A percentile compares a stretch with the other conserved stretches of the same genome.
Evolutionary conservation across 2,888 invertebrate genomes (phyloP).

Genomic region (Caenorhabditis sp.): DNA sequence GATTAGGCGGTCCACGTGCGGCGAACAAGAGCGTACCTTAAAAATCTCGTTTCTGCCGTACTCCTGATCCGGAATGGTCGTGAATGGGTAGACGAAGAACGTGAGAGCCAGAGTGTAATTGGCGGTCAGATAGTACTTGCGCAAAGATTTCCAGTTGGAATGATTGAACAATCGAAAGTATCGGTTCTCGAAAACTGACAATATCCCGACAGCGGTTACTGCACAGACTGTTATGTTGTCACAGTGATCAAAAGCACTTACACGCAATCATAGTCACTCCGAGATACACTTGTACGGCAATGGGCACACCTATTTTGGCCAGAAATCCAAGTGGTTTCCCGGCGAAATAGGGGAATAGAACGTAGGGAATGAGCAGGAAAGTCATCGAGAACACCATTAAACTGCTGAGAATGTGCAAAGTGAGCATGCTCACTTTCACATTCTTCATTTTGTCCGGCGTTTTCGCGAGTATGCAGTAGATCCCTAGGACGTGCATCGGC

Average conservation of each 20-base stretch:
- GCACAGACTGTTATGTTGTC: too few relatives aligned
- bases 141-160: not conserved
- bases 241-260: too few relatives aligned
- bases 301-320: not conserved
- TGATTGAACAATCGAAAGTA: slow-evolving; percentile 5
- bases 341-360: slow-evolving; percentile 2
- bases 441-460: slow-evolving; percentile 11
- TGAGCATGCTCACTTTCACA: slow-evolving; percentile 12
- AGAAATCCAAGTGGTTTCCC: slow-evolving; percentile 2
- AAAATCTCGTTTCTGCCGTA: not conserved
- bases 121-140: not conserved
- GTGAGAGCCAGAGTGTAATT: slow-evolving; percentile 2
- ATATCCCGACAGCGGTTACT: slow-evolving; percentile 8
- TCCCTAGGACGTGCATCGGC: slow-evolving; percentile 8
- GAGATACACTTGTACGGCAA: not conserved
- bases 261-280: slow-evolving; percentile 3
- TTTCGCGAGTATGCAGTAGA: not conserved
- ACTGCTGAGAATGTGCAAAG: slow-evolving; percentile 7
- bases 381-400: not conserved
- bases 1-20: not conserved
- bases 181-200: slow-evolving; percentile 13
- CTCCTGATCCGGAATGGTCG: not conserved
- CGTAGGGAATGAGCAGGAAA: slow-evolving; percentile 6
- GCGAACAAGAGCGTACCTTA: too few relatives aligned
- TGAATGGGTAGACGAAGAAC: not conserved